Evolutionary conservation across 1,140 invertebrate genomes (phyloP), one percentile per base, ranked within the genome.

Genomic region (Drosophila littoralis): DNA sequence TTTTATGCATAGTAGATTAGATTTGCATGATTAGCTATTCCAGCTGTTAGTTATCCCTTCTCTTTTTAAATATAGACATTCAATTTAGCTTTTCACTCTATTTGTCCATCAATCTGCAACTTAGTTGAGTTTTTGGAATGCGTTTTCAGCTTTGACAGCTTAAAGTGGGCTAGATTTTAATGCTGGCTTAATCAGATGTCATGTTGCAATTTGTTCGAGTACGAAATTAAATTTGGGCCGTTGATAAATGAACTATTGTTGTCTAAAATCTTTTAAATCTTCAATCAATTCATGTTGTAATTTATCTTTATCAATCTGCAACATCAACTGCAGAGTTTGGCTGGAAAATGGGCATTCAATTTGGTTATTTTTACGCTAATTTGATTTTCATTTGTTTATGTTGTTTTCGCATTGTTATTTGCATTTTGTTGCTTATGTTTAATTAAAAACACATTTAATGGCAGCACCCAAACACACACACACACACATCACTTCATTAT

Each of bases 311-410:
- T 59, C 57, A 59, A 46, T 35, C 13, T 17, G 42, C 42, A 40
- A 40, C 59, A n/a, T n/a, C 15, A 17, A 15, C 13, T 54, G 51
- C 13, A 15, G 9, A 50, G 22, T 10, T 54, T 35, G 45, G 15
- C 15, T 48, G 43, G 2, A 36, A 60, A 48, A 46, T 50, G 45
- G 43, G 10, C 58, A 48, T 60, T 60, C 32, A 45, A 28, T n/a
- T 59, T 15, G 22, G 15, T 48, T 46, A 45, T 43, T 43, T 65
- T 48, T 38, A 28, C 73, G 76, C 63, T 81, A 81, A 84, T 85
- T 77, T 85, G 81, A 73, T 77, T 84, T 84, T 85, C 76, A 84
- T 81, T 85, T 85, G 81, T 70, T 85, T 84, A 85, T 71, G 65
- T 83, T 82, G 70, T 79, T 70, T 70, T 60, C 54, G 60, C 65